Conservation (phyloP, 64 coral and sea anemone species). For the Trachythela sp. region DNA sequence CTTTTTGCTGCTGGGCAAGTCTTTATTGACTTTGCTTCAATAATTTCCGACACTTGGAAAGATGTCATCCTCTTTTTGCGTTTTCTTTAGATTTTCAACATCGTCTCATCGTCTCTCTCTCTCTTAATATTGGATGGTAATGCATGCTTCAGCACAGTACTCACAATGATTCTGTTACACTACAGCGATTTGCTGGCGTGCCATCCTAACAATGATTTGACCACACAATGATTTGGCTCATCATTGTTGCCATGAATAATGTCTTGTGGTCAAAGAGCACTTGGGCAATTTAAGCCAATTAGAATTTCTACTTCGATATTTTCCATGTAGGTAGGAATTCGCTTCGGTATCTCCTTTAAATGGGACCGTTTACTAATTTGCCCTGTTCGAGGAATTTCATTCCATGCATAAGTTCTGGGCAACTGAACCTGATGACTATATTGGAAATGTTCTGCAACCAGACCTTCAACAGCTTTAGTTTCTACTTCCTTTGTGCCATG, state of each 20-base stretch:
- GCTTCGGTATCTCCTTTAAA: conserved; percentile 14
- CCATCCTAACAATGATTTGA: conserved; percentile 52
- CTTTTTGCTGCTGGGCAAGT: no score
- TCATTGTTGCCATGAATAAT: conserved; percentile 45
- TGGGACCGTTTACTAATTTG: conserved; percentile 33
- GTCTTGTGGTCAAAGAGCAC: conserved; percentile 42
- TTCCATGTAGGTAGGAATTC: conserved; percentile 43
- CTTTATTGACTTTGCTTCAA: no score
- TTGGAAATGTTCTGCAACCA: not conserved
- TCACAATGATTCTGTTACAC: conserved; percentile 21
- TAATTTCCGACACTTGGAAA: no score
- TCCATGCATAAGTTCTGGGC: not conserved
- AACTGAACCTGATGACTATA: not conserved
- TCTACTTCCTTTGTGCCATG: not conserved
- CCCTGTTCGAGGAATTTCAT: conserved; percentile 57
- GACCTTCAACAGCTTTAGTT: not conserved
- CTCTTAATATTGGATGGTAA: not conserved
- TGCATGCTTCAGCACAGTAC: not conserved
- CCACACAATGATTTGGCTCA: conserved; percentile 46
- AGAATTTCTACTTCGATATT: conserved; percentile 62
- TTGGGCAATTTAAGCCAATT: conserved; percentile 65
- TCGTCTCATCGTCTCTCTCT: no score
- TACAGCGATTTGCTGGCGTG: not conserved
- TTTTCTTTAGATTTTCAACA: no score
- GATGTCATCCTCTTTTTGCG: no score